A percentile compares a stretch with the other conserved stretches of the same genome.
Conservation (phyloP, 2,888 invertebrate genomes). For the Callimorpha dominula region DNA sequence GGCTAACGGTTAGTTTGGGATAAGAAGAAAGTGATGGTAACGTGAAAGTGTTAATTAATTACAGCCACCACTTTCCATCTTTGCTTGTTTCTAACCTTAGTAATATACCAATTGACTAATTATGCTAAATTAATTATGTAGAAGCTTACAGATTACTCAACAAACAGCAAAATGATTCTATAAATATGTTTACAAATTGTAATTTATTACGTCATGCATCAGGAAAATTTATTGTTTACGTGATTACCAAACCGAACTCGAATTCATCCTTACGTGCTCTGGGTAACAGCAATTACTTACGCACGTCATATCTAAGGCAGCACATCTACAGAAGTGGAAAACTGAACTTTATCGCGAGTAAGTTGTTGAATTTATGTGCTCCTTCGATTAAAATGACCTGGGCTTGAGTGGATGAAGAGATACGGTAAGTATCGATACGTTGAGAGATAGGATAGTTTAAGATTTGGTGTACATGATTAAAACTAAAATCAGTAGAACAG, state of each 20-base stretch:
- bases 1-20: no score
- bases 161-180: not conserved
- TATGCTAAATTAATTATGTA: not conserved
- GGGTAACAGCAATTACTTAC: slow-evolving; percentile 9
- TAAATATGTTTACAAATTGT: not conserved
- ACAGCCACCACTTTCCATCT: no score
- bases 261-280: not conserved
- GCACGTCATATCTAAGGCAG: slow-evolving; percentile 1
- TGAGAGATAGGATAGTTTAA: no score
- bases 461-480: no score
- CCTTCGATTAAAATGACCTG: not conserved
- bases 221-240: slow-evolving; percentile 1
- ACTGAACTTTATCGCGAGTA: not conserved
- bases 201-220: not conserved
- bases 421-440: not conserved
- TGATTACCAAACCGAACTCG: not conserved
- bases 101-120: no score
- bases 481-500: no score
- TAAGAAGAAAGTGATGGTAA: no score
- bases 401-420: not conserved
- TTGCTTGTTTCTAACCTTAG: no score
- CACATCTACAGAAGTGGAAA: not conserved
- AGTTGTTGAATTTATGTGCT: slow-evolving; percentile 8
- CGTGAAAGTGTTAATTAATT: no score
- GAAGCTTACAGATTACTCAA: not conserved